Percentiles rank a stretch among this genome's conserved stretches.
These are phyloP conservation scores for Apamea epomidion DNA, from an alignment of 2,888 invertebrate genomes.

Conservation along the genomic window DNA sequence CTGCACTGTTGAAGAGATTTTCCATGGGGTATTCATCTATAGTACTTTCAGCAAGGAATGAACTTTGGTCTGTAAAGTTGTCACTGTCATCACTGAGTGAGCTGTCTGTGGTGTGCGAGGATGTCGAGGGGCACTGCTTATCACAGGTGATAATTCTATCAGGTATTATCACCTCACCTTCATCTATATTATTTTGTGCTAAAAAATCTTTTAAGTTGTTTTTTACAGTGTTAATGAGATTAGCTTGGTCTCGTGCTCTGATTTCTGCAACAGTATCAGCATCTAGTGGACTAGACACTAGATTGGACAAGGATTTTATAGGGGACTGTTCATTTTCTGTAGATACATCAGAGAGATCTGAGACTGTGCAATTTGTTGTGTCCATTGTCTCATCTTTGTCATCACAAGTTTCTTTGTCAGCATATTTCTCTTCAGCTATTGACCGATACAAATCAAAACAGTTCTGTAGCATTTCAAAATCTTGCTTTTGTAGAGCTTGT, in stretches of 20 bases:
- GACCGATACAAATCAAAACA: conserved; percentile 86
- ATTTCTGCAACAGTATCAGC: conserved; percentile 76
- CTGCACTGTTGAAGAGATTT: conserved; percentile 87
- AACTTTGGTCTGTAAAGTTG: conserved; percentile 87
- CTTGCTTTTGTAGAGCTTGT: conserved; percentile 81
- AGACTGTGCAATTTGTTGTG: conserved; percentile 79
- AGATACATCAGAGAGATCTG: conserved; percentile 81
- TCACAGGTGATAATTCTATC: conserved; percentile 80
- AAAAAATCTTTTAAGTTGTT: conserved; percentile 86
- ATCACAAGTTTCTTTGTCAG: conserved; percentile 74
- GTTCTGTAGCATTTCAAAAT: conserved; percentile 87
- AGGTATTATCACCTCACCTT: conserved; percentile 76
- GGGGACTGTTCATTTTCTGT: conserved; percentile 89
- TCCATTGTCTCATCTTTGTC: conserved; percentile 81
- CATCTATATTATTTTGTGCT: conserved; percentile 80
- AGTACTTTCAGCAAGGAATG: conserved; percentile 87
- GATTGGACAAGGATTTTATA: conserved; percentile 91
- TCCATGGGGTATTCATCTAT: conserved; percentile 90
- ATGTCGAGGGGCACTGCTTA: conserved; percentile 78
- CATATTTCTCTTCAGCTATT: conserved; percentile 84
- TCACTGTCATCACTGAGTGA: conserved; percentile 88
- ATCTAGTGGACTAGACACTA: conserved; percentile 90
- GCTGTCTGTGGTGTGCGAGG: conserved; percentile 83
- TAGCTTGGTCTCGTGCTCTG: conserved; percentile 71
- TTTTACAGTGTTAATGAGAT: conserved; percentile 83